Percentiles rank a stretch among this genome's conserved stretches.
Conservation (phyloP, 2,113 vertebrate species). For the Aepyceros melampus region DNA sequence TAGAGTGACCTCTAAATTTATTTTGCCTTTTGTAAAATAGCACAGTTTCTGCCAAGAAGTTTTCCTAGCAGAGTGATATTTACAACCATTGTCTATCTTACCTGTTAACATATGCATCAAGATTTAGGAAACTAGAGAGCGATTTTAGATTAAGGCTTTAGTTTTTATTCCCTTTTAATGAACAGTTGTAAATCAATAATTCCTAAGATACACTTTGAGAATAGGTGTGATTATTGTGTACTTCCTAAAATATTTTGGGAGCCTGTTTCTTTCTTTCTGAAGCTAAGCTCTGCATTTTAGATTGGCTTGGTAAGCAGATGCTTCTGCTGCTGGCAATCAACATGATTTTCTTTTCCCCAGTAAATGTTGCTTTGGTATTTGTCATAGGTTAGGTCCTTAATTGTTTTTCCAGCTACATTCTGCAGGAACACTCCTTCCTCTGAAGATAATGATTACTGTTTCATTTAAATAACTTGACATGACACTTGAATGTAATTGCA, state of each 20-base stretch:
- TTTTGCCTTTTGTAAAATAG: not conserved
- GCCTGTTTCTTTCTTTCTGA: not conserved
- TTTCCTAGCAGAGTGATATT: not conserved
- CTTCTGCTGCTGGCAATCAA: not conserved
- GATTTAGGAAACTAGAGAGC: not conserved
- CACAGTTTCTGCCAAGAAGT: not conserved
- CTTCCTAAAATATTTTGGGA: not conserved
- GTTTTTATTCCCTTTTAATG: not conserved
- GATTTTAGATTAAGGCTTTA: constrained; percentile 2
- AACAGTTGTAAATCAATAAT: not conserved
- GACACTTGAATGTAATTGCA: not conserved
- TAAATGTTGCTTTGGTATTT: not conserved
- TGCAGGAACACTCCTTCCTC: not conserved
- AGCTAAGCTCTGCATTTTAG: not conserved
- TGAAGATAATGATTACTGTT: not conserved
- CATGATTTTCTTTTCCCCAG: not conserved
- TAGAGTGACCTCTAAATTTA: not conserved
- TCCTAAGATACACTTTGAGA: not conserved
- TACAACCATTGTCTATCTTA: not conserved
- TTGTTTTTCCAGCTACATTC: not conserved
- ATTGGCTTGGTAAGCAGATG: not conserved
- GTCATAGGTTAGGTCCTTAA: not conserved
- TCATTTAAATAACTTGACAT: constrained; percentile 30
- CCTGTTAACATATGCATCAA: not conserved
- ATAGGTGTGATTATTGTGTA: not conserved